A percentile compares a stretch with the other conserved stretches of the same genome.
phyloP scores from a whole-genome alignment of 2,888 invertebrate genomes.

The Cenopis cana region DNA sequence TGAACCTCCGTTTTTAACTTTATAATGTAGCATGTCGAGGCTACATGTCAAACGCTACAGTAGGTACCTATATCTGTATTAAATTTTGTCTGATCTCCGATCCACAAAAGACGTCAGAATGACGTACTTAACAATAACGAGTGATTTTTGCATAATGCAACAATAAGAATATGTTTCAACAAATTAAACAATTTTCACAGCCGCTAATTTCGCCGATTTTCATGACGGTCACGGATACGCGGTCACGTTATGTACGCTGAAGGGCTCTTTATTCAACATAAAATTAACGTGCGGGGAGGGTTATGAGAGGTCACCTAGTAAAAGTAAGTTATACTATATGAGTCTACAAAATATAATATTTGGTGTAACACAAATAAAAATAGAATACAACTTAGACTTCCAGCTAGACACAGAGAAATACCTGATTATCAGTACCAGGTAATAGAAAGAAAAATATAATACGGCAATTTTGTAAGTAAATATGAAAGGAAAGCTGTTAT shows the following conservation, averaged over 20 bases:
- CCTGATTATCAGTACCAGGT: no score
- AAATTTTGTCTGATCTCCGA: no score
- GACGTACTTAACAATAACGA: not conserved
- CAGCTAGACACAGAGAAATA: no score
- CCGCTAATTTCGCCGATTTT: not conserved
- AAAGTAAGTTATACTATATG: not conserved
- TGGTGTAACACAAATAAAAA: no score
- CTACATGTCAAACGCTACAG: not conserved
- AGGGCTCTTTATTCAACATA: not conserved
- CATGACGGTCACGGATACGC: conserved; percentile 2
- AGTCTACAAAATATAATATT: no score
- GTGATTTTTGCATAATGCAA: not conserved
- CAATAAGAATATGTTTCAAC: not conserved
- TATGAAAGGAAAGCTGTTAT: no score
- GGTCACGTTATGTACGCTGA: not conserved
- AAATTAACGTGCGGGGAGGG: not conserved
- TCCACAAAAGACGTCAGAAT: no score
- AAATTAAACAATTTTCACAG: conserved; percentile 22
- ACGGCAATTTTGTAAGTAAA: no score
- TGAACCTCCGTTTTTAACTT: no score
- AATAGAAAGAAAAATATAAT: no score
- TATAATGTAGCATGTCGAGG: not conserved
- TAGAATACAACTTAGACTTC: no score
- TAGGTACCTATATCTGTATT: no score
- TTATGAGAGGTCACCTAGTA: not conserved